Percentiles rank a stretch among this genome's conserved stretches.
phyloP scores from a whole-genome alignment of 2,797 vertebrate genomes.

The Phataginus tricuspis region DNA sequence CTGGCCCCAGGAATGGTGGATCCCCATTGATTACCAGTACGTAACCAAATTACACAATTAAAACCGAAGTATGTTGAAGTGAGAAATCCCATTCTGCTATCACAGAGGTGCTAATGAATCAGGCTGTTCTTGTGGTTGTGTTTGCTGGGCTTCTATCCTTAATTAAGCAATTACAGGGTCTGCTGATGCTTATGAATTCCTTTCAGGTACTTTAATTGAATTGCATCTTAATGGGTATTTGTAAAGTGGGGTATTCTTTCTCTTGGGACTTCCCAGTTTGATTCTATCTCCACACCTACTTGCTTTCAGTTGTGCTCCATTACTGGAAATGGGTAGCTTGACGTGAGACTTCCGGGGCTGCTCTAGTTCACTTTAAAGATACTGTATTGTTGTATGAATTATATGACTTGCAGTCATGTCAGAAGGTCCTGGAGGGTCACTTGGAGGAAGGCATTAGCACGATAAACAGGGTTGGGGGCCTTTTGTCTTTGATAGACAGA shows the following conservation, averaged over 20 bases:
- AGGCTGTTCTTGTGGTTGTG: conserved; percentile 75
- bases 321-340: conserved; percentile 7
- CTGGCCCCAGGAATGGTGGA: conserved; percentile 61
- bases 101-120: conserved; percentile 81
- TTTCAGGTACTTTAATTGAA: conserved; percentile 83
- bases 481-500: neutral
- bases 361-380: neutral
- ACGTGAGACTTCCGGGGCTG: neutral
- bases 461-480: neutral
- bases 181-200: conserved; percentile 82
- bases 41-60: conserved; percentile 75
- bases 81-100: conserved; percentile 75
- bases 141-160: conserved; percentile 81
- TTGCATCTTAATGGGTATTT: conserved; percentile 81
- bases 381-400: neutral
- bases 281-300: conserved; percentile 38
- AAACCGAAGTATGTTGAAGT: conserved; percentile 70
- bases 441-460: neutral
- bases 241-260: conserved; percentile 74
- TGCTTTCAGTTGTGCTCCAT: conserved; percentile 55
- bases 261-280: conserved; percentile 68
- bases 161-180: conserved; percentile 84
- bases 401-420: neutral
- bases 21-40: conserved; percentile 71
- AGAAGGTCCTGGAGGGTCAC: neutral